Conservation (phyloP, 2,113 vertebrate species). For the Piliocolobus tephrosceles region DNA sequence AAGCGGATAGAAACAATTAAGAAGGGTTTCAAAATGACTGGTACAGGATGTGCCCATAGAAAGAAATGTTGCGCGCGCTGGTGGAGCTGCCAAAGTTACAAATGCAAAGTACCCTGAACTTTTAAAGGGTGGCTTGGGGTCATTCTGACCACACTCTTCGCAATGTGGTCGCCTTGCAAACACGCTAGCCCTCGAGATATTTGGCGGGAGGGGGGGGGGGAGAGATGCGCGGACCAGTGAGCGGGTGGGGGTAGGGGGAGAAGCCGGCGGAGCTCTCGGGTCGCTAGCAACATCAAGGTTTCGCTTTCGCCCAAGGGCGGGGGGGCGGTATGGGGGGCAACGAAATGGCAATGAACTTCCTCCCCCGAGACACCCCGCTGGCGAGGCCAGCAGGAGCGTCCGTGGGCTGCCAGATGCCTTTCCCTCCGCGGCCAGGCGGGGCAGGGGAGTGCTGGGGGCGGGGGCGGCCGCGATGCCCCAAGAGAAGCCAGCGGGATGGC, state of each 20-base stretch:
- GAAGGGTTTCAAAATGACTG: conserved; percentile 60
- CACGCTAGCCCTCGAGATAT: accelerated
- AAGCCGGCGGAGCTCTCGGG: not conserved
- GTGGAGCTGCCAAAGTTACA: conserved; percentile 53
- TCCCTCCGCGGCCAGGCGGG: not conserved
- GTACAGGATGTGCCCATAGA: conserved; percentile 74
- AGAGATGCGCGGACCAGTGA: not conserved
- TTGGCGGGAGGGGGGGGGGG: not conserved
- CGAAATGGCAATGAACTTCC: not conserved
- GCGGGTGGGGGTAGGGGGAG: not conserved
- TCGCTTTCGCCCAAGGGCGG: conserved; percentile 17
- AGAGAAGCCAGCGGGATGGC: not conserved
- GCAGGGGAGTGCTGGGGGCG: not conserved
- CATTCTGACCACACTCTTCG: not conserved
- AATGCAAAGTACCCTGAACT: conserved; percentile 64
- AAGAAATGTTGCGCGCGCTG: conserved; percentile 47
- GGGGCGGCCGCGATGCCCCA: not conserved
- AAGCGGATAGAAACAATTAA: conserved; percentile 57
- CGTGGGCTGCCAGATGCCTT: not conserved
- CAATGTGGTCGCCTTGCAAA: not conserved
- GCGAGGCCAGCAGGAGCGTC: not conserved
- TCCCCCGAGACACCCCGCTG: not conserved
- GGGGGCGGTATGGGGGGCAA: not conserved
- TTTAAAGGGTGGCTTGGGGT: conserved; percentile 1
- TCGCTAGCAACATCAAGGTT: not conserved